Base-by-base conservation (phyloP, 1,140 invertebrate species). In the Campoletis sonorensis region DNA sequence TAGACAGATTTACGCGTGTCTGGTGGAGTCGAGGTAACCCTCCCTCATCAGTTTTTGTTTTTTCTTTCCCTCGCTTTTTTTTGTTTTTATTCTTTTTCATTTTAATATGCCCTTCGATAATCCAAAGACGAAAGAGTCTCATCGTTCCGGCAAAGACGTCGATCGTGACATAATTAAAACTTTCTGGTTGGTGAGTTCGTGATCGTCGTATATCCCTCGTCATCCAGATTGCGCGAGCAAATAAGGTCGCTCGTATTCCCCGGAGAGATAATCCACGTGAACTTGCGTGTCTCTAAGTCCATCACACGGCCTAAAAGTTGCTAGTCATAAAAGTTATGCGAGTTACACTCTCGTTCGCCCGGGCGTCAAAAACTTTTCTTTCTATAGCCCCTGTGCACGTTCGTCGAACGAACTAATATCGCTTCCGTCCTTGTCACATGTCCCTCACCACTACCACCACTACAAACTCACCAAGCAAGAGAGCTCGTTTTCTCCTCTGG, bases 251-350 rank as follows among this genome's bases (percentile, higher is more conserved):
- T 27, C 26, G 15, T 70, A 70, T 70, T 75, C 49, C 68, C 58
- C 71, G 71, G n/a, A 33, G 58, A 61, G 58, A 61, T 67, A 78
- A 33, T 33, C 73, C 76, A 18, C 45, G 10, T 40, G 33, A 61
- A 11, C 54, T 54, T 30, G 72, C 16, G 72, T 30, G 40, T 13
- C 40, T 27, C 58, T 26, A 11, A 10, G 30, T 7, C 30, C 54
- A 45, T 78, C 78, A 80, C 49, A 80, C 81, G 68, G 79, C 79
- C 81, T 77, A 82, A 81, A 81, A 79, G 80, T 84, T 82, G 68
- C 84, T 80, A 85, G 77, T 80, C 83, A 85, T 87, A 85, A 87
- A 88, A 88, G 85, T 88, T 78, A 78, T 67, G 76, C 76, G 37
- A 78, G 76, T 78, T 78, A 78, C 58, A 78, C 33, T 78, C 76